Base-by-base conservation (phyloP, 2,113 vertebrate species). In the Corythoichthys haematopterus region DNA sequence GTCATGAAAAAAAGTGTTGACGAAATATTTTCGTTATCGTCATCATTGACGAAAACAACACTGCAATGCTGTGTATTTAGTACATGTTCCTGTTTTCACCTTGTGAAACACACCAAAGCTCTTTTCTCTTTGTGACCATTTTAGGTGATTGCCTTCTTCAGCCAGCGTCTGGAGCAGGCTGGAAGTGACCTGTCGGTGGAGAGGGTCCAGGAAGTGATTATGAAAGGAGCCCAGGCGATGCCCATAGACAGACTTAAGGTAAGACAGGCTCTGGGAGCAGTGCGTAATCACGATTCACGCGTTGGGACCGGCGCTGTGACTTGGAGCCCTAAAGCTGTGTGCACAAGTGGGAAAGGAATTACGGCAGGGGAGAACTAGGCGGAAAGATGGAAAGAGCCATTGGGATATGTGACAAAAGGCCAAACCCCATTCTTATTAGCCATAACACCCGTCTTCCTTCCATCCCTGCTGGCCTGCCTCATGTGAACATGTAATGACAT, bases 121-220 rank as follows among this genome's bases (percentile, higher is more conserved):
- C 40, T n/a, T 76, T 77, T 58, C 37, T 43, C 64, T 35, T 56
- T 1, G 0, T 61, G 67, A 66, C 43, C 77, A 71, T 57, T 83
- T 61, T 63, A 98, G 97, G 95, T 98, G 84, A 97, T 99, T 65
- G 93, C 94, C 70, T 99, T 98, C 83, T 99, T 99, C 85, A 97
- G 94, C 81, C 94, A 93, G 67, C 93, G 95, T 50, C 85, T 99
- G 69, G 95, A 98, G 47, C 95, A 96, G 77, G 95, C 94, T 64
- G 96, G 96, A 77, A 92, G 93, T 57, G 96, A 98, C 83, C 92
- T 99, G 79, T 98, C 97, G 0, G 97, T 99, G 28, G 97, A 99
- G 71, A 83, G 93, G 51, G 97, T 99, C 77, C 94, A 98, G 82
- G 97, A 98, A 84, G 95, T 99, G 88, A 99, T 99, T 88, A 98